Evolutionary conservation across 2,888 invertebrate genomes (phyloP), one percentile per base, ranked within the genome.

Genomic region (Xanthorhoe spadicearia): DNA sequence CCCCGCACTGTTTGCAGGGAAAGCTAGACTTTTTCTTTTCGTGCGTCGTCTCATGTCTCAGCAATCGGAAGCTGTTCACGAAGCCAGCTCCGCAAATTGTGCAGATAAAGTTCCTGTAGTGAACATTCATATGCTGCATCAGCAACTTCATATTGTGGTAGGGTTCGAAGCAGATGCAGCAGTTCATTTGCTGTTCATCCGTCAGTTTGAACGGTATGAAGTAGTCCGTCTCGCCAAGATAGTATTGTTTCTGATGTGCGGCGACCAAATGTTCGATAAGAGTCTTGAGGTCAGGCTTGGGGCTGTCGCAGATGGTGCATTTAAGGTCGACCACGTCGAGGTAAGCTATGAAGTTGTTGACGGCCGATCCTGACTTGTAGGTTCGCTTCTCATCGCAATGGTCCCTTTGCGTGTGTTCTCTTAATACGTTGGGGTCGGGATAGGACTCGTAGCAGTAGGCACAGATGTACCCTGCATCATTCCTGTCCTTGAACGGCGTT

Each of bases 101-200:
- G 70, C 93, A 93, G 48, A 92, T 92, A 46, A 92, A 93, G 67
- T 93, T 93, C 51, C 90, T 81, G 50, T 86, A 93, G 52, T 93
- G 93, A 0, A 84, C 73, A 54, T 93, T 92, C 93, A 93, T 93
- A 49, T 93, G 93, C 35, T 90, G 92, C 87, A 89, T 90, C 10
- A 93, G 64, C 0, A 92, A 71, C 71, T 90, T 91, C 90, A 92
- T 92, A 28, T 89, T 92, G 68, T 91, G 89, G 56, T 86, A 93
- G 0, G 80, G 81, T 62, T 91, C 90, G 43, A 77, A 77, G 71
- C 92, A 92, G 0, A 92, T 78, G 46, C 90, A 90, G 70, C 93
- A 93, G 61, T 86, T 83, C 5, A 92, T 88, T 43, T 86, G 86
- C 64, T 84, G 86, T 48, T 88, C 90, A 48, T 83, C 86, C 0